These are phyloP conservation scores for Zoanthus gigantus DNA, from an alignment of 92 coral and sea anemone genomes.

Conservation along the genomic window DNA sequence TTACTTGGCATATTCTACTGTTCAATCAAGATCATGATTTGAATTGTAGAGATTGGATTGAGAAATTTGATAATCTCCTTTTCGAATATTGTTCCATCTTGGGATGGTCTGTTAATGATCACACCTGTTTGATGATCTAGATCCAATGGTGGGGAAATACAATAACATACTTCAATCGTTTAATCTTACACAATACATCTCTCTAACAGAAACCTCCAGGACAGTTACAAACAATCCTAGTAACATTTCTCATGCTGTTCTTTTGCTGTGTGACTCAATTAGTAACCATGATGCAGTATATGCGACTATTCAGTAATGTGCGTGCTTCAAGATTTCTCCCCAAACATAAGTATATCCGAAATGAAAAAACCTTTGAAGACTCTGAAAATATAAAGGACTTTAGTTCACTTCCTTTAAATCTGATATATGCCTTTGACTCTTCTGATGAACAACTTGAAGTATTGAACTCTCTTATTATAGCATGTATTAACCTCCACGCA, in stretches of 20 bases:
- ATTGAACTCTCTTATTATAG: neutral
- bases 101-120: neutral
- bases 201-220: constrained; percentile 55
- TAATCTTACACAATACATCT: constrained; percentile 51
- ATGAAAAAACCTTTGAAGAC: constrained; percentile 2
- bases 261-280: constrained; percentile 43
- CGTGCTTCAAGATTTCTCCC: neutral
- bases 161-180: neutral
- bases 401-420: constrained; percentile 29
- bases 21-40: neutral
- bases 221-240: constrained; percentile 46
- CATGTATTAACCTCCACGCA: neutral
- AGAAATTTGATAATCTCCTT: neutral
- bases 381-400: constrained; percentile 40
- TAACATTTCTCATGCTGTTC: constrained; percentile 27
- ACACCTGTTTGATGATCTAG: neutral
- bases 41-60: neutral
- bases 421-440: constrained; percentile 52
- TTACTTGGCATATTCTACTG: constrained; percentile 14
- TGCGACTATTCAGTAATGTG: constrained; percentile 39
- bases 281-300: constrained; percentile 58
- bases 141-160: neutral
- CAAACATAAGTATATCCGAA: neutral
- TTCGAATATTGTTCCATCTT: neutral
- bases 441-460: constrained; percentile 45